These are phyloP conservation scores for Adelphocoris suturalis DNA, from an alignment of 2,888 invertebrate genomes.

Conservation along the genomic window DNA sequence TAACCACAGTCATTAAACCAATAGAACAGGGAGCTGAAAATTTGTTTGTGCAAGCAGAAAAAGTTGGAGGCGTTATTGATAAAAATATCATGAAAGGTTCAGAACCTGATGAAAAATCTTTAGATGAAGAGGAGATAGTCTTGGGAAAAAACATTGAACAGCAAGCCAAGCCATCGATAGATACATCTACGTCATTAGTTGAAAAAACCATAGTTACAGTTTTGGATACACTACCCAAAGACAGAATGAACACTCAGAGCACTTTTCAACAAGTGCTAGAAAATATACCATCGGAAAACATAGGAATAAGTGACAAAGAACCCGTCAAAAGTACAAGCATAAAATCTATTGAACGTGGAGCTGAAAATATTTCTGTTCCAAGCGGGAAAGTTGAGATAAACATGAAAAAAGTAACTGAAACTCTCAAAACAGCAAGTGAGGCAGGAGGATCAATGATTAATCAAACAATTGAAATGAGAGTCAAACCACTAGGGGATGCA, in stretches of 20 bases:
- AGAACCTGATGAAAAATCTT: neutral
- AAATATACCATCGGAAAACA: neutral
- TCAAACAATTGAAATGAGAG: neutral
- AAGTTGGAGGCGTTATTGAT: neutral
- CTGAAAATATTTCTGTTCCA: neutral
- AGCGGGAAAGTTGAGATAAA: neutral
- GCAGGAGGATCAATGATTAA: too few relatives aligned
- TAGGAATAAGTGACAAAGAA: neutral
- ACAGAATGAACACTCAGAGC: too few relatives aligned
- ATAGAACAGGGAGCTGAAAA: neutral
- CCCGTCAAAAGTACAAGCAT: neutral
- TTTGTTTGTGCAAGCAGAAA: neutral
- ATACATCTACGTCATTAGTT: neutral
- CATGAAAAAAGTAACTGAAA: neutral
- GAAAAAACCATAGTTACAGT: neutral
- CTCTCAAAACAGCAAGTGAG: neutral
- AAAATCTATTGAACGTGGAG: neutral
- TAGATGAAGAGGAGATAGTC: neutral
- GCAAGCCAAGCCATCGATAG: neutral
- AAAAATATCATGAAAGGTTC: neutral
- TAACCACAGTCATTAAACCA: neutral
- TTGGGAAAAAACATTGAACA: neutral
- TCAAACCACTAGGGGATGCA: neutral
- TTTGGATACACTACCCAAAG: neutral
- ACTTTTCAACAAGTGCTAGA: neutral